phyloP scores from a whole-genome alignment of 2,113 vertebrate species.

The Carettochelys insculpta region DNA sequence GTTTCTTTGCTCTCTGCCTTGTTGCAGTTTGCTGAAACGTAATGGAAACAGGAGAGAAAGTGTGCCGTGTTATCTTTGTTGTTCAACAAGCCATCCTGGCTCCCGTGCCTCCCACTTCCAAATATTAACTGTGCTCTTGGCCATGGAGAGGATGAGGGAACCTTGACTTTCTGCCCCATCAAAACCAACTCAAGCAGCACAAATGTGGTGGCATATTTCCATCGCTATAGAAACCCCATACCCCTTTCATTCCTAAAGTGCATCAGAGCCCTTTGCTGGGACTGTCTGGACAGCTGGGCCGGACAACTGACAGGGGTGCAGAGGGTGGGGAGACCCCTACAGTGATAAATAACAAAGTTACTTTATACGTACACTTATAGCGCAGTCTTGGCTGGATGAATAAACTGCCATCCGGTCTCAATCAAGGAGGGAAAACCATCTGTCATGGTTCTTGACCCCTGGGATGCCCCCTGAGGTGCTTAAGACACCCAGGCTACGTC shows the following conservation, averaged over 20 bases:
- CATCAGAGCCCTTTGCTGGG: not conserved
- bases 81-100: not conserved
- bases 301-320: no score
- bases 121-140: not conserved
- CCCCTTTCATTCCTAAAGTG: not conserved
- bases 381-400: no score
- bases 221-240: not conserved
- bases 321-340: no score
- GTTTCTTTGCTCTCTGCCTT: not conserved
- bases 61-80: not conserved
- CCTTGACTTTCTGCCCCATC: not conserved
- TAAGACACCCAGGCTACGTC: no score
- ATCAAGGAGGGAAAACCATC: no score
- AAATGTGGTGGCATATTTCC: not conserved
- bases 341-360: no score
- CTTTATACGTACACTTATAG: no score
- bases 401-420: no score
- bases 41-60: not conserved
- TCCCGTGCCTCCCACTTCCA: not conserved
- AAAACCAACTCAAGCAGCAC: not conserved
- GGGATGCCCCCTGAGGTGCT: no score
- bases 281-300: not conserved
- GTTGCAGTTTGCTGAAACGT: not conserved
- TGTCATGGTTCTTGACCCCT: no score
- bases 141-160: not conserved